Evolutionary conservation across 2,113 vertebrate species (phyloP).

Genomic region (Aviceda subcristata): DNA sequence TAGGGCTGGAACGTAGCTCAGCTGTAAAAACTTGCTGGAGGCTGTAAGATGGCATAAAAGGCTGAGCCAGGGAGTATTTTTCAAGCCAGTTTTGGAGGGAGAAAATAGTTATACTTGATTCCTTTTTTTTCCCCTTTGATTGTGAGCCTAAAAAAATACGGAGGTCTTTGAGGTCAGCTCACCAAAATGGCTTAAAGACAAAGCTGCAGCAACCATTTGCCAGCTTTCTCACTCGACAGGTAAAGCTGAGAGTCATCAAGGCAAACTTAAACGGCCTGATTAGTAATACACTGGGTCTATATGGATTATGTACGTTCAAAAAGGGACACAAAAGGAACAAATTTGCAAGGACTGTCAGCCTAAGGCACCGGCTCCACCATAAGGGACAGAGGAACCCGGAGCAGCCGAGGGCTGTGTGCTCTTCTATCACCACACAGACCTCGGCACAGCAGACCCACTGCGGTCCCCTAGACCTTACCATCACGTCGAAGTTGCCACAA

Average conservation of each 20-base stretch:
- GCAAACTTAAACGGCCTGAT: neutral
- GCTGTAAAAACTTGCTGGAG: conserved; percentile 29
- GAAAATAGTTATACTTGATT: neutral
- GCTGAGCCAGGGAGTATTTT: neutral
- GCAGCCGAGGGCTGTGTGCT: neutral
- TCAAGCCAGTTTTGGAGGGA: neutral
- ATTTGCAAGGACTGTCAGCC: neutral
- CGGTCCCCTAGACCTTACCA: neutral
- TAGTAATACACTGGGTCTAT: neutral
- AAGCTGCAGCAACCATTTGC: neutral
- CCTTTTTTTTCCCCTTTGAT: neutral
- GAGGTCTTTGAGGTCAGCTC: neutral
- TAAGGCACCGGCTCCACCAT: neutral
- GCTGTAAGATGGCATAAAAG: neutral
- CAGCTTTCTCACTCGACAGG: neutral
- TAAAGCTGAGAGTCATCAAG: neutral
- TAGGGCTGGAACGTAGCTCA: neutral
- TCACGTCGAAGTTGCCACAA: neutral
- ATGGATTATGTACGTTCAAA: neutral
- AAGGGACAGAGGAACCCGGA: neutral
- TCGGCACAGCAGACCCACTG: neutral
- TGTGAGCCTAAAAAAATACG: neutral
- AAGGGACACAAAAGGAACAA: neutral
- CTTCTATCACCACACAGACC: neutral
- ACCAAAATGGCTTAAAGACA: neutral